A percentile compares a stretch with the other conserved stretches of the same genome.
phyloP scores from a whole-genome alignment of 2,888 invertebrate genomes.

The Metallyticus violacea region DNA sequence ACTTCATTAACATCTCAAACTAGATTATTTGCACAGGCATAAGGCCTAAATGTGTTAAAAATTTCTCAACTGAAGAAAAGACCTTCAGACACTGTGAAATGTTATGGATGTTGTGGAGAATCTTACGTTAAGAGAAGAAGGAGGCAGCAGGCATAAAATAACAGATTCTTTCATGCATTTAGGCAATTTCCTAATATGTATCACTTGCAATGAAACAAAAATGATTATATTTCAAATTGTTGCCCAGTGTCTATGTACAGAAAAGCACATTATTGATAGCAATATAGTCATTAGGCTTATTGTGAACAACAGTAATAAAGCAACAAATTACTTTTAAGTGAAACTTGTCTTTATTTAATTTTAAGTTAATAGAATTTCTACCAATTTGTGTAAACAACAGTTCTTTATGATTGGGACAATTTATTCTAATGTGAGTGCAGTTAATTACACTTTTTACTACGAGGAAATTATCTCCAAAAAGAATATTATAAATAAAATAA shows the following conservation, averaged over 20 bases:
- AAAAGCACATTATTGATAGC: neutral
- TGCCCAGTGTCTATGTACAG: neutral
- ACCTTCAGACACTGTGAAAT: neutral
- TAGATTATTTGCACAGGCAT: neutral
- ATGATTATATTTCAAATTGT: neutral
- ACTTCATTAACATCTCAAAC: neutral
- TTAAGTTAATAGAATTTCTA: too few species aligned
- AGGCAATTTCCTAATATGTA: neutral
- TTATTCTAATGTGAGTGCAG: too few species aligned
- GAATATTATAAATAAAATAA: too few species aligned
- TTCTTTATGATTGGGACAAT: too few species aligned
- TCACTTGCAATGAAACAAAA: neutral
- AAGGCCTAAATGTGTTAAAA: neutral
- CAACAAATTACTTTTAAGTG: too few species aligned
- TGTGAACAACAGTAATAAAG: neutral
- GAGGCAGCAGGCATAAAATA: neutral
- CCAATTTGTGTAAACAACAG: too few species aligned
- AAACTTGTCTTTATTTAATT: too few species aligned
- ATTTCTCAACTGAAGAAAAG: neutral
- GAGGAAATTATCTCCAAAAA: too few species aligned
- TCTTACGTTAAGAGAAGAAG: too few species aligned
- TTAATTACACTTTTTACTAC: too few species aligned
- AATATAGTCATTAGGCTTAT: neutral
- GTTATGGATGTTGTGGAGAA: too few species aligned
- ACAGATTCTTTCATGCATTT: neutral